These are phyloP conservation scores for Gortyna flavago DNA, from an alignment of 2,888 invertebrate genomes.

Conservation along the genomic window DNA sequence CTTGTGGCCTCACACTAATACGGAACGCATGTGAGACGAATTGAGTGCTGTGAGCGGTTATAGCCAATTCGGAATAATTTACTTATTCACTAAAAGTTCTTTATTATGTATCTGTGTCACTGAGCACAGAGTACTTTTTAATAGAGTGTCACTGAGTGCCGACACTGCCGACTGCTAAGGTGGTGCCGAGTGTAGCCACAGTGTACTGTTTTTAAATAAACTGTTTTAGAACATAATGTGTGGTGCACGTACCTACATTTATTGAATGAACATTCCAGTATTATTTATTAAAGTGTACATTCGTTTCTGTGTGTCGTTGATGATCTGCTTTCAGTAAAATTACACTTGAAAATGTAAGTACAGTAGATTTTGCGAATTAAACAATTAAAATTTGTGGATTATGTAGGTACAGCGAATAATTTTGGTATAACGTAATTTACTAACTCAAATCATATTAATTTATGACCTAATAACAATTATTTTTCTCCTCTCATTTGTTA, in stretches of 20 bases:
- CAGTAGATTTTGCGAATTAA: not conserved
- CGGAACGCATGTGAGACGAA: too few species aligned
- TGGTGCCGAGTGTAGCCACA: too few species aligned
- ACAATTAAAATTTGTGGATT: not conserved
- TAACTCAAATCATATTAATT: not conserved
- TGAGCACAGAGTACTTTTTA: too few species aligned
- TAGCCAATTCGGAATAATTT: too few species aligned
- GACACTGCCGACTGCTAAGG: too few species aligned
- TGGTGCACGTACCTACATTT: too few species aligned
- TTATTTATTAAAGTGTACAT: not conserved
- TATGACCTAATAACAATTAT: not conserved
- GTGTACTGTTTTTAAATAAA: conserved; percentile 20
- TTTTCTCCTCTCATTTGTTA: not conserved
- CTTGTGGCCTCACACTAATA: too few species aligned
- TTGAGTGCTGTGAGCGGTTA: too few species aligned
- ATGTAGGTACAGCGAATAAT: not conserved
- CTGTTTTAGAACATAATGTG: not conserved
- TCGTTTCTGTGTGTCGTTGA: conserved; percentile 12
- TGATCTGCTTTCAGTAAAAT: conserved; percentile 4
- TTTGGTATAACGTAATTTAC: not conserved
- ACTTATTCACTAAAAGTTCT: too few species aligned
- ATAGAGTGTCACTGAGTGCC: too few species aligned
- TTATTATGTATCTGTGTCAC: too few species aligned
- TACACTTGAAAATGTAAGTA: conserved; percentile 34
- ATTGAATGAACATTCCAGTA: not conserved